Evolutionary conservation across 2,888 invertebrate species (phyloP).

Genomic region (Machimus rusticus): DNA sequence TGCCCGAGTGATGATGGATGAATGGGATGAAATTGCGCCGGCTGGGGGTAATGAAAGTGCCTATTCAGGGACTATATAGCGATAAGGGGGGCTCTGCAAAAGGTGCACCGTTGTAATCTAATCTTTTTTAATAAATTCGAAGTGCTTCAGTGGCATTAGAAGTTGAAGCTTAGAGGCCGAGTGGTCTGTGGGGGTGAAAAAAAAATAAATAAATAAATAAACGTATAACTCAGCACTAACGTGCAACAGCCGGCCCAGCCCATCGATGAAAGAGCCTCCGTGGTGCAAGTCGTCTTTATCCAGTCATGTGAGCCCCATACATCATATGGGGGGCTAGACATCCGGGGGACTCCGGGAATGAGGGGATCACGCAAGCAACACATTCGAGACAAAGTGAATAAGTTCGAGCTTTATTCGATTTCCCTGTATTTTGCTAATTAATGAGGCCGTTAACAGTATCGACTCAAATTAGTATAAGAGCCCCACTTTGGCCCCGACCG

Average conservation of each 20-base stretch:
- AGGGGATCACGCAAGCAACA: background rate
- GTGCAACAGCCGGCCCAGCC: background rate
- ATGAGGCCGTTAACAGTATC: background rate
- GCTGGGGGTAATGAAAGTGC: background rate
- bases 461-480: background rate
- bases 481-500: background rate
- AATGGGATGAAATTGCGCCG: background rate
- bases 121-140: background rate
- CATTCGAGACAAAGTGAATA: background rate
- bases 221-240: background rate
- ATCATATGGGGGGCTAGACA: background rate
- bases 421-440: background rate
- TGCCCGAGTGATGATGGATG: background rate
- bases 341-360: background rate
- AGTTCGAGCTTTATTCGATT: background rate
- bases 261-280: background rate
- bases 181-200: background rate
- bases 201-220: too few relatives aligned
- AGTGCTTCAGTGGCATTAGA: background rate
- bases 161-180: background rate
- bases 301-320: background rate
- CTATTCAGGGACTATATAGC: background rate
- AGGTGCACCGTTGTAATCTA: background rate
- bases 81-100: background rate
- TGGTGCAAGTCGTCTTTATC: background rate